Percentiles rank a stretch among this genome's conserved stretches.
Evolutionary conservation across 92 coral and sea anemone species (phyloP).

Genomic region (Desmophyllum pertusum): DNA sequence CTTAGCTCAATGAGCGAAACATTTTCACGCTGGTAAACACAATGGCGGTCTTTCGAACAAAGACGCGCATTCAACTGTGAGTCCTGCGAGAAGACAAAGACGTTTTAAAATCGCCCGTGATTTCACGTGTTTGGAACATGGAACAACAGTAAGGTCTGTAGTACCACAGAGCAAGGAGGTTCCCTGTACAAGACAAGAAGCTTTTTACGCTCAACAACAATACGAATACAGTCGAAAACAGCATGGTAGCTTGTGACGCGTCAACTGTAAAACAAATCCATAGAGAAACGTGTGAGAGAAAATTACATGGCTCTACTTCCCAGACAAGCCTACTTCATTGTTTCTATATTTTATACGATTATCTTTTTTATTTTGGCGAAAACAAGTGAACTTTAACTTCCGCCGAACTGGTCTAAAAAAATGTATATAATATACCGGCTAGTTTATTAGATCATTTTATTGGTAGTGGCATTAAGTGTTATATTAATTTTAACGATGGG

Average conservation of each 20-base stretch:
- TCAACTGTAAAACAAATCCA: background rate
- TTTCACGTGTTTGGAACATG: conserved; percentile 36
- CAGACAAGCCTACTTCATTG: background rate
- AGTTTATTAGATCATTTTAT: background rate
- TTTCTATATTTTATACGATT: background rate
- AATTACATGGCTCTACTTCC: background rate
- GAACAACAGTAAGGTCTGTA: background rate
- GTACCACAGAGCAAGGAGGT: background rate
- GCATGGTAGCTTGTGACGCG: conserved; percentile 1
- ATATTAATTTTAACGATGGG: background rate
- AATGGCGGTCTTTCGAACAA: conserved; percentile 22
- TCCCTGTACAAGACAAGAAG: background rate
- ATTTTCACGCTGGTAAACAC: conserved; percentile 24
- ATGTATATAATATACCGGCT: background rate
- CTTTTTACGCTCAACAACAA: background rate
- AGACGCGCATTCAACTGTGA: background rate
- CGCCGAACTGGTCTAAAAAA: background rate
- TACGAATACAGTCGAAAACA: background rate
- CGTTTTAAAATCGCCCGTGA: conserved; percentile 7
- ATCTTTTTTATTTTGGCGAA: background rate
- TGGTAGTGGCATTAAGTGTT: background rate
- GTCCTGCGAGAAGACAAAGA: background rate
- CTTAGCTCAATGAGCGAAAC: conserved; percentile 17
- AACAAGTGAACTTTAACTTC: conserved; percentile 1
- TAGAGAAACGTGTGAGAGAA: conserved; percentile 21